Conservation (phyloP, 2,113 vertebrate genomes). For the Semicossyphus pulcher region DNA sequence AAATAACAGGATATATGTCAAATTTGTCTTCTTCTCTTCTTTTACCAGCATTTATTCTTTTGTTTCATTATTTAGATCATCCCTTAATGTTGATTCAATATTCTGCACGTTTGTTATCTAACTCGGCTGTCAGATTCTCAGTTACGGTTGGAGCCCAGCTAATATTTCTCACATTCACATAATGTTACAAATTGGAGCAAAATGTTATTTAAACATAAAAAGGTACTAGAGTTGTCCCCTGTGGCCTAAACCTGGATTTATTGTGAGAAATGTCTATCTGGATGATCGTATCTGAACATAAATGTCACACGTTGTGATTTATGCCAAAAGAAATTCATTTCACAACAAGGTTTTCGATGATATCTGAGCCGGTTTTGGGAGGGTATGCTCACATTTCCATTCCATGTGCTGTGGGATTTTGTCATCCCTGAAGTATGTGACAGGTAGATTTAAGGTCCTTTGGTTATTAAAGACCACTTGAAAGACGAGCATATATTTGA, state of each 20-base stretch:
- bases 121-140: too few species aligned
- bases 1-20: too few species aligned
- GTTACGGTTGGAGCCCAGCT: background rate
- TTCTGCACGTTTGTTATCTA: background rate
- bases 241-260: conserved; percentile 7
- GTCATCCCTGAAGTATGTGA: conserved; percentile 60
- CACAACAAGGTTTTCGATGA: background rate
- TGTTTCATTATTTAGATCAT: too few species aligned
- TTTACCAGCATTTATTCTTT: too few species aligned
- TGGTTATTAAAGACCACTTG: conserved; percentile 65
- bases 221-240: too few species aligned
- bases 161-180: background rate
- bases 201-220: too few species aligned
- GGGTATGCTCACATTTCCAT: conserved; percentile 22
- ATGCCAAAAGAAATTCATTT: background rate
- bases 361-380: conserved; percentile 24
- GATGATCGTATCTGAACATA: background rate
- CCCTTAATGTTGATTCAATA: background rate
- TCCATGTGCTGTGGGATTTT: conserved; percentile 19
- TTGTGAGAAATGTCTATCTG: background rate
- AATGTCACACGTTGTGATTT: conserved; percentile 41
- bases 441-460: conserved; percentile 62
- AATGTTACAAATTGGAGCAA: background rate
- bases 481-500: conserved; percentile 54
- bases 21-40: too few species aligned